phyloP scores from a whole-genome alignment of 2,113 vertebrate genomes.

The Cyprinodon brontotheroides region DNA sequence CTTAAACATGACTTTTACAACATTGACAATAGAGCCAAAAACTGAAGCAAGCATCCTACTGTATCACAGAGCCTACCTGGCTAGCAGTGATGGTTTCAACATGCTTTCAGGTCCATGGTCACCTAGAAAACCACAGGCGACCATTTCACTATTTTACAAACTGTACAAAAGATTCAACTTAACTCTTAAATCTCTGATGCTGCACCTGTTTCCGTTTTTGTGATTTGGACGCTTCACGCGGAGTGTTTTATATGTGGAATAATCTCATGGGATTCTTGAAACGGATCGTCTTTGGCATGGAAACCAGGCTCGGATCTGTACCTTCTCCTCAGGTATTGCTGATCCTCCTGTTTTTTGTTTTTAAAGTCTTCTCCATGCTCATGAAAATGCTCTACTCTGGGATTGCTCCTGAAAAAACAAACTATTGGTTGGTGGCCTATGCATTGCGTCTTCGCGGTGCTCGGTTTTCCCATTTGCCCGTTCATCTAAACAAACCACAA shows the following conservation, averaged over 20 bases:
- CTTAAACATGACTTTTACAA: conserved; percentile 80
- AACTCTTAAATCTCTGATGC: conserved; percentile 60
- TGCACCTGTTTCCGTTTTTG: conserved; percentile 49
- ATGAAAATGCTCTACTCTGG: conserved; percentile 52
- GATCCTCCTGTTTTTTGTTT: conserved; percentile 21
- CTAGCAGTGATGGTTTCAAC: conserved; percentile 78
- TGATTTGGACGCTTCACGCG: conserved; percentile 40
- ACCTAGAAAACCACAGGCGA: conserved; percentile 76
- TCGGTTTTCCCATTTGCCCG: background rate
- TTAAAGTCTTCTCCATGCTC: conserved; percentile 74
- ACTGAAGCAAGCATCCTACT: conserved; percentile 78
- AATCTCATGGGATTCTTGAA: conserved; percentile 64
- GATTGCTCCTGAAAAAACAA: conserved; percentile 25
- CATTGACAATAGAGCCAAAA: conserved; percentile 78
- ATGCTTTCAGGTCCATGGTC: conserved; percentile 80
- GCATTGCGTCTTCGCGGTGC: conserved; percentile 41
- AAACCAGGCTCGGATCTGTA: conserved; percentile 73
- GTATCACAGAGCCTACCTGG: conserved; percentile 74
- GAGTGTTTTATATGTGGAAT: conserved; percentile 61
- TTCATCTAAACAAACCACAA: background rate
- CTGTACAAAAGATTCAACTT: conserved; percentile 76
- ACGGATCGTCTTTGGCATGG: conserved; percentile 80
- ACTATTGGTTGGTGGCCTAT: conserved; percentile 53
- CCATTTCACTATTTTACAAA: conserved; percentile 77
- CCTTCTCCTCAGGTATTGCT: conserved; percentile 12